These are phyloP conservation scores for Diplazon laetatorius DNA, from an alignment of 2,888 invertebrate species.

Conservation along the genomic window DNA sequence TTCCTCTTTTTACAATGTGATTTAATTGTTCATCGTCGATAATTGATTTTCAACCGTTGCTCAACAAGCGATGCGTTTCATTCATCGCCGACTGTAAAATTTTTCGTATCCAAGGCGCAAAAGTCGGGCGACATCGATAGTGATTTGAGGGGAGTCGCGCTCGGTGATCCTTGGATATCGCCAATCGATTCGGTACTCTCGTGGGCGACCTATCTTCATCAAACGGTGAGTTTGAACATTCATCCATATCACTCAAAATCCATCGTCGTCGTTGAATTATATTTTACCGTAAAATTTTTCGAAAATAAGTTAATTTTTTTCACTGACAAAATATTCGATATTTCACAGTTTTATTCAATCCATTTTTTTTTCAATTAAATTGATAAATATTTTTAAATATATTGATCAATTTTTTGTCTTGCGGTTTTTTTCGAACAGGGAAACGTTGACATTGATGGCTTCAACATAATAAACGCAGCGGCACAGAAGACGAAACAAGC, in stretches of 20 bases:
- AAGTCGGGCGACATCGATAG: constrained; percentile 85
- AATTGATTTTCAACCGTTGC: background rate
- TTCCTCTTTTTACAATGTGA: too few species aligned
- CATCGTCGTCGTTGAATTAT: too few species aligned
- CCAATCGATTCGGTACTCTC: constrained; percentile 92
- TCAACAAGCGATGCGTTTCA: background rate
- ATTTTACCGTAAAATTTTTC: too few species aligned
- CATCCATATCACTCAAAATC: too few species aligned
- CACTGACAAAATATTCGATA: too few species aligned
- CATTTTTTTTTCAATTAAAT: too few species aligned
- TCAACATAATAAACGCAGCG: constrained; percentile 84
- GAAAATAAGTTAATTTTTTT: too few species aligned
- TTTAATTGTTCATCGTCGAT: too few species aligned
- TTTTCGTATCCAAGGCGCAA: constrained; percentile 84
- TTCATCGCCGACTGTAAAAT: constrained; percentile 36
- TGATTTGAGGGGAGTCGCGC: constrained; percentile 90
- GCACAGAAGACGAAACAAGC: constrained; percentile 85
- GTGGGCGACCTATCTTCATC: constrained; percentile 92
- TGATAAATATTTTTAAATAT: too few species aligned
- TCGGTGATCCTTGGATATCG: constrained; percentile 96
- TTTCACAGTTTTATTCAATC: too few species aligned
- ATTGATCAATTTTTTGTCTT: background rate
- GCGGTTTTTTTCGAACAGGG: constrained; percentile 81
- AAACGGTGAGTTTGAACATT: constrained; percentile 38
- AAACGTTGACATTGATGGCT: constrained; percentile 88